Base-by-base conservation (phyloP, 2,113 vertebrate species). In the Clarias macrocephalus region DNA sequence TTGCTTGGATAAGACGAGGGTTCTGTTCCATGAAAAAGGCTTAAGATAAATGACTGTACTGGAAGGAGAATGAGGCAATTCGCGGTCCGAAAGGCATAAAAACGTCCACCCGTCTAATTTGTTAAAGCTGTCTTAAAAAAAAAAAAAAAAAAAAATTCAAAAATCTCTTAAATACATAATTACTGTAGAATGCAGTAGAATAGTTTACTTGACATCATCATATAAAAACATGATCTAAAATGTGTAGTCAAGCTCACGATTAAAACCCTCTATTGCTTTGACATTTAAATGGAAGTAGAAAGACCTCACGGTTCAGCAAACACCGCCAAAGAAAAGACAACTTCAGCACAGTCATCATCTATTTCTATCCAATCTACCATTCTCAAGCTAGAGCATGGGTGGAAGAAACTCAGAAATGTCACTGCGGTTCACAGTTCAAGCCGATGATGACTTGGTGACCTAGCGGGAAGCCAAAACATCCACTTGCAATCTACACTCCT, bases 1-100 rank as follows among this genome's bases (percentile, higher is more conserved):
- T 89, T 81, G 82, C 6, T 33, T 89, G 90, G 86, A 88, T 65
- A 42, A 80, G 66, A 66, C 33, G 21, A 83, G 76, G n/a, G 52
- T 80, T 25, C 33, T 81, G 48, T 48, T 48, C 48, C 48, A 48
- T 48, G n/a, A 28, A 62, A 70, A 79, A 52, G 33, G 28, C 28
- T 33, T 28, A 56, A 85, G 72, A 57, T 52, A n/a, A 75, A 86
- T 65, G 19, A 30, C 59, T 54, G 30, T 9, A 33, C 23, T 65
- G 57, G 79, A 59, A 70, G 8, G 9, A 84, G 37, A 75, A 33
- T 23, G 37, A 37, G 54, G 16, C 18, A 48, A 73, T 87, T 87
- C 66, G n/a, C 37, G 25, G 48, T 79, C 25, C 63, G 77, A 57
- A 80, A 57, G 59, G 25, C 18, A 76, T 76, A 52, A 82, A 48